phyloP scores from a whole-genome alignment of 2,797 vertebrate genomes.

The Coregonus sp. region DNA sequence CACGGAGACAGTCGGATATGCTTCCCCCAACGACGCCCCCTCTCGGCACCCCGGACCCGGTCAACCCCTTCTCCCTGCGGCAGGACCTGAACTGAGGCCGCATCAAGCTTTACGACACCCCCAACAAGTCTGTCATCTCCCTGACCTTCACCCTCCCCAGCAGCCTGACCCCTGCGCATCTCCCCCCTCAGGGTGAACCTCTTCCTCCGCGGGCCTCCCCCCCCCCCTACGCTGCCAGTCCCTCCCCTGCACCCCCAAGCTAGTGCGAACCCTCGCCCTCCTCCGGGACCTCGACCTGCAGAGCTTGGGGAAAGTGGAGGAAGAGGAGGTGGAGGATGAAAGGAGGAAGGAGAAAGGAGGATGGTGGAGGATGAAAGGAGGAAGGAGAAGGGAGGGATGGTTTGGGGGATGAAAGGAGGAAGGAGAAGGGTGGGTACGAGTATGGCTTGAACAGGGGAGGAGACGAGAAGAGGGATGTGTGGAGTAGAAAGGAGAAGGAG shows the following conservation, averaged over 20 bases:
- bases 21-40: conserved; percentile 62
- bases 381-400: neutral
- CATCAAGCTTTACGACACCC: too few relatives aligned
- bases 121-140: conserved; percentile 48
- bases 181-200: conserved; percentile 59
- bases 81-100: conserved; percentile 84
- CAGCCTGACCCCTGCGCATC: conserved; percentile 56
- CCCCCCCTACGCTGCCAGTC: conserved; percentile 71
- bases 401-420: conserved; percentile 44
- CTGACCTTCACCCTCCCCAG: conserved; percentile 76
- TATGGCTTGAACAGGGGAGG: too few relatives aligned
- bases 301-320: conserved; percentile 20
- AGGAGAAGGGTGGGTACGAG: conserved; percentile 73
- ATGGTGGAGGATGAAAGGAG: too few relatives aligned
- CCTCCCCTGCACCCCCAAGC: conserved; percentile 54
- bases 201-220: conserved; percentile 43
- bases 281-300: conserved; percentile 27
- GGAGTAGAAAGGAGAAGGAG: too few relatives aligned
- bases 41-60: conserved; percentile 60
- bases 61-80: conserved; percentile 86
- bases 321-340: neutral
- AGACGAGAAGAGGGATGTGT: too few relatives aligned
- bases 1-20: conserved; percentile 81
- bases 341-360: neutral
- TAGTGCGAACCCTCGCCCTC: conserved; percentile 57